phyloP scores from a whole-genome alignment of 1,140 invertebrate species.

The Euborellia annulipes region DNA sequence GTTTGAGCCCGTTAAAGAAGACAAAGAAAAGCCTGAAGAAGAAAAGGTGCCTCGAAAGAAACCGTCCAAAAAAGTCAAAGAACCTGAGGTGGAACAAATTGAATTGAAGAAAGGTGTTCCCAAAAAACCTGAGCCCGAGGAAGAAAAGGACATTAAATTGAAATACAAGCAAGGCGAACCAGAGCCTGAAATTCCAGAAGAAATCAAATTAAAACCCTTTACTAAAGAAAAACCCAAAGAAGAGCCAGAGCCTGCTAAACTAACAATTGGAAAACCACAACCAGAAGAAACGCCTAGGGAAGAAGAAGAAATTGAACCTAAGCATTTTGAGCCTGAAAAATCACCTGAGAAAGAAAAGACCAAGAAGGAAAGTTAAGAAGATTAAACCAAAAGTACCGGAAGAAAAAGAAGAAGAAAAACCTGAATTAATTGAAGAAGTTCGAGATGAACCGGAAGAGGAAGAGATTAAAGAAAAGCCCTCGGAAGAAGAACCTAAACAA shows the following conservation, averaged over 20 bases:
- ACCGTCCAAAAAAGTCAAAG: slow-evolving; percentile 25
- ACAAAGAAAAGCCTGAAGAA: slow-evolving; percentile 25
- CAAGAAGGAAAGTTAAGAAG: slow-evolving; percentile 16
- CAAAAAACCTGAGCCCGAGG: slow-evolving; percentile 30
- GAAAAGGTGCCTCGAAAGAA: slow-evolving; percentile 27
- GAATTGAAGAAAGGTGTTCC: slow-evolving; percentile 35
- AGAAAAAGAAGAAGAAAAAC: no score
- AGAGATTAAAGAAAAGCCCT: slow-evolving; percentile 3
- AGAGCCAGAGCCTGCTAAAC: neutral
- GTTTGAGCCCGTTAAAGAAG: slow-evolving; percentile 18
- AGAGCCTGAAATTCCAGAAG: slow-evolving; percentile 4
- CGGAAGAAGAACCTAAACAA: slow-evolving; percentile 7
- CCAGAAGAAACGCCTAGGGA: slow-evolving; percentile 11
- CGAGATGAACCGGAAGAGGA: slow-evolving; percentile 1
- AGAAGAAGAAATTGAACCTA: slow-evolving; percentile 11
- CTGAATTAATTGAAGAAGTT: no score
- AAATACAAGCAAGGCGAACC: slow-evolving; percentile 9
- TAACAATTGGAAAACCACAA: slow-evolving; percentile 1
- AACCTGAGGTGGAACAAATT: slow-evolving; percentile 29
- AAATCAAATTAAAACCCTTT: slow-evolving; percentile 5
- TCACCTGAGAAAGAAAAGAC: slow-evolving; percentile 18
- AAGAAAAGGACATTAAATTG: slow-evolving; percentile 31
- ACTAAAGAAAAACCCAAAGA: slow-evolving; percentile 4
- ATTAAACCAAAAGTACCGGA: neutral
- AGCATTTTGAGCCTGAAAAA: slow-evolving; percentile 12